A percentile compares a stretch with the other conserved stretches of the same genome.
These are phyloP conservation scores for Melolontha melolontha DNA, from an alignment of 2,888 invertebrate genomes.

Conservation along the genomic window DNA sequence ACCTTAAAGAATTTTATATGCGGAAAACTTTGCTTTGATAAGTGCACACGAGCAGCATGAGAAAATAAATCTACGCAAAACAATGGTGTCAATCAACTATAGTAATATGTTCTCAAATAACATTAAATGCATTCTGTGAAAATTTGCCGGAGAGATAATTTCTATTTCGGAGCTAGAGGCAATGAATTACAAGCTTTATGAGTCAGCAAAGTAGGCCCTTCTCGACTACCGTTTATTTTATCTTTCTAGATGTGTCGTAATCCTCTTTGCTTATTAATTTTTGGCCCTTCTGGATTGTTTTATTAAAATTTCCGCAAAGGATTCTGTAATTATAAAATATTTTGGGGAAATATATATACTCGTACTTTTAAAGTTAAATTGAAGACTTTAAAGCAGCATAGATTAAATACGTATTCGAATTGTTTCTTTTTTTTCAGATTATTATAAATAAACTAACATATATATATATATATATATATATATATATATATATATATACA, in stretches of 20 bases:
- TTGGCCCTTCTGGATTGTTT: background rate
- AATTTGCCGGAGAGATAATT: slow-evolving; percentile 6
- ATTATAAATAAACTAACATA: no score
- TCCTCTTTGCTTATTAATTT: background rate
- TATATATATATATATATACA: no score
- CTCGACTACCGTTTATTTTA: slow-evolving; percentile 3
- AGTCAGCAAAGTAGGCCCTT: slow-evolving; percentile 2
- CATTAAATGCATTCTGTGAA: slow-evolving; percentile 4
- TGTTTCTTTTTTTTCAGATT: no score
- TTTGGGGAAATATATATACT: no score
- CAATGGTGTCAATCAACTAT: background rate
- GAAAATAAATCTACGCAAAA: background rate
- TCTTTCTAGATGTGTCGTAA: background rate
- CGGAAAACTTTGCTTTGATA: no score
- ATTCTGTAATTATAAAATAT: no score
- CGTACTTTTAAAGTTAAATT: no score
- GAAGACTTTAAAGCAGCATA: no score
- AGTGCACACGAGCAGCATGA: no score
- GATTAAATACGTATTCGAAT: no score
- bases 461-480: no score
- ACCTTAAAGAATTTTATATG: no score
- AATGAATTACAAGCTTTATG: slow-evolving; percentile 8
- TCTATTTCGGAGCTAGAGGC: background rate
- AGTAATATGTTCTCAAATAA: background rate
- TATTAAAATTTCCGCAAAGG: background rate